A percentile compares a stretch with the other conserved stretches of the same genome.
These are phyloP conservation scores for Oryzias sinensis DNA, from an alignment of 2,797 vertebrate species.

Conservation along the genomic window DNA sequence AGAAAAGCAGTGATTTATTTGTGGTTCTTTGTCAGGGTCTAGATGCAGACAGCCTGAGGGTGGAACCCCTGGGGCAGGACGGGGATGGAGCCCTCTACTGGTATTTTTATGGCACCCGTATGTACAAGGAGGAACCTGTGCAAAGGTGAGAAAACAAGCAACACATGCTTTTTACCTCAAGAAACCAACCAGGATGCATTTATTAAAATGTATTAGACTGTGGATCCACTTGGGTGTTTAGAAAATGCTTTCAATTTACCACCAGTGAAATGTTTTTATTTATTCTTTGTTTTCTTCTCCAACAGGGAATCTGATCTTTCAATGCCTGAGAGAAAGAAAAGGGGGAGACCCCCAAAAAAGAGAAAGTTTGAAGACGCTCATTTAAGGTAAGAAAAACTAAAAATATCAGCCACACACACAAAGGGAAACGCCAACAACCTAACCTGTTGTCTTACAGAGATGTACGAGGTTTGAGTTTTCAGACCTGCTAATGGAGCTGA, in stretches of 20 bases:
- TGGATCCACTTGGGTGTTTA: no score
- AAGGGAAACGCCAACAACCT: no score
- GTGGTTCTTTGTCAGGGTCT: slow-evolving; percentile 80
- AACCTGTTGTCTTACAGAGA: no score
- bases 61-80: slow-evolving; percentile 94
- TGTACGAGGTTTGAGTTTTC: no score
- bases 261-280: not conserved
- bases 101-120: slow-evolving; percentile 97
- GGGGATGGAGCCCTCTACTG: slow-evolving; percentile 93
- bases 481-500: no score
- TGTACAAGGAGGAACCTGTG: slow-evolving; percentile 93
- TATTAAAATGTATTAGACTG: no score
- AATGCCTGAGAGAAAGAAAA: slow-evolving; percentile 80
- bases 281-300: slow-evolving; percentile 3
- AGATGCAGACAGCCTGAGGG: slow-evolving; percentile 93
- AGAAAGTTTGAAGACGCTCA: slow-evolving; percentile 84
- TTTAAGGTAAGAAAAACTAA: slow-evolving; percentile 67
- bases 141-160: slow-evolving; percentile 52
- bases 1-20: no score
- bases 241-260: no score
- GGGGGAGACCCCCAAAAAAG: slow-evolving; percentile 93
- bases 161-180: no score
- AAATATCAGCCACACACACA: no score
- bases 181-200: no score
- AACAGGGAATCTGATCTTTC: slow-evolving; percentile 64